Evolutionary conservation across 2,797 vertebrate species (phyloP), one percentile per base, ranked within the genome.

Genomic region (Dryobates pubescens): DNA sequence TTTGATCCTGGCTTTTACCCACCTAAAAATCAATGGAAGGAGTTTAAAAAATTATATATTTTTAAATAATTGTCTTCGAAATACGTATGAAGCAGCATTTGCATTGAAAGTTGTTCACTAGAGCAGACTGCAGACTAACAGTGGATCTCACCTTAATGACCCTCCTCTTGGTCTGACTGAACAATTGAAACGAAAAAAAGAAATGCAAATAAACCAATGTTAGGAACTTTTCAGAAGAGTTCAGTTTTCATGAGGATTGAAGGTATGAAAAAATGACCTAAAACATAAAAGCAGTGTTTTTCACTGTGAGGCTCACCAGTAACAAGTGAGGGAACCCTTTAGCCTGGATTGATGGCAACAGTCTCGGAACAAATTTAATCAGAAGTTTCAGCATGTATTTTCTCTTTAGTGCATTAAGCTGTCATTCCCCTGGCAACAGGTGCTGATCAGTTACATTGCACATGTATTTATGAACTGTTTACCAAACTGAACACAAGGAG

Each of bases 161-260:
- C 56, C 20, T 83, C 20, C n/a, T 83, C 41, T 70, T 93, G 17
- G 6, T 81, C 7, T 43, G 23, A 89, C 62, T 54, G 30, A 93
- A 80, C 45, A 82, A 47, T 64, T 62, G 2, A 68, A 51, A 38
- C 38, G 11, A 38, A 38, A 10, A 61, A 51, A 89, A 63, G 84
- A 84, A 84, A 89, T 62, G 41, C 53, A 89, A 92, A 73, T 58
- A 90, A 88, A 58, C 27, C 78, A 67, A 8, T 27, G 20, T 49
- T 73, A 71, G 20, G 41, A 91, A 53, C 32, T 54, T 86, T 41
- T 77, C 3, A 0, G 23, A 89, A 84, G 67, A 83, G 78, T 92
- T 95, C 65, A 45, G 61, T 90, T 95, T 88, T 77, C 79, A 89
- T 92, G 89, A 95, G 92, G 88, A 92, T 92, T 96, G 93, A 96